Base-by-base conservation (phyloP, 2,113 vertebrate species). In the Sylvietta virens region DNA sequence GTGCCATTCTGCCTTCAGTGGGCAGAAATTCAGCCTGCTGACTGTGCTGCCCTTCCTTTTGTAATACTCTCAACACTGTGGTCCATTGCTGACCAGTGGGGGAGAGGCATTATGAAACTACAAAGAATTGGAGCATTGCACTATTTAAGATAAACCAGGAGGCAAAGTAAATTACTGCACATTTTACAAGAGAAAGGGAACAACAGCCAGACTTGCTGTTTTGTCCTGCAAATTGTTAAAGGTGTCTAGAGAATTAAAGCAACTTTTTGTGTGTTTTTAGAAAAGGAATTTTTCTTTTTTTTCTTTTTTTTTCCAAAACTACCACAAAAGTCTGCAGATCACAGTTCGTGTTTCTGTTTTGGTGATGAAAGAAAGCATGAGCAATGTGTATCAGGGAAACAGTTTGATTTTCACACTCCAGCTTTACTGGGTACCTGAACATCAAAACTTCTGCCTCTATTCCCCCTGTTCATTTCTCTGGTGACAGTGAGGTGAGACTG, bases 391-490 rank as follows among this genome's bases (percentile, higher is more conserved):
- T 30, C 6, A 54, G 56, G n/a, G 30, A 83, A 57, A 54, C 27
- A 17, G 28, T 44, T 65, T 8, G 24, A 47, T 81, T 82, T 79
- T 67, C 45, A 47, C 54, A 39, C 27, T 83, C 13, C 24, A 39
- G 18, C 21, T 64, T 81, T 69, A 26, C n/a, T 33, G 90, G 78
- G 15, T 30, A 53, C 15, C 28, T 54, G 51, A 66, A 28, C 23
- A 31, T 24, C 44, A 91, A 37, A 82, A 42, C 5, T 74, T 58
- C 33, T 54, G 10, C 30, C 17, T 70, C 33, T 35, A 2, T 48
- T 61, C 2, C 7, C 19, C 16, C 21, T 1, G 0, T 54, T 35
- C 3, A 13, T 33, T 37, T 57, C 11, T 15, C 13, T 44, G 60
- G 22, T 62, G 51, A 27, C 42, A 71, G 14, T 0, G 1, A 88